A percentile compares a stretch with the other conserved stretches of the same genome.
These are phyloP conservation scores for Gopherus flavomarginatus DNA, from an alignment of 2,113 vertebrate genomes.

Conservation along the genomic window DNA sequence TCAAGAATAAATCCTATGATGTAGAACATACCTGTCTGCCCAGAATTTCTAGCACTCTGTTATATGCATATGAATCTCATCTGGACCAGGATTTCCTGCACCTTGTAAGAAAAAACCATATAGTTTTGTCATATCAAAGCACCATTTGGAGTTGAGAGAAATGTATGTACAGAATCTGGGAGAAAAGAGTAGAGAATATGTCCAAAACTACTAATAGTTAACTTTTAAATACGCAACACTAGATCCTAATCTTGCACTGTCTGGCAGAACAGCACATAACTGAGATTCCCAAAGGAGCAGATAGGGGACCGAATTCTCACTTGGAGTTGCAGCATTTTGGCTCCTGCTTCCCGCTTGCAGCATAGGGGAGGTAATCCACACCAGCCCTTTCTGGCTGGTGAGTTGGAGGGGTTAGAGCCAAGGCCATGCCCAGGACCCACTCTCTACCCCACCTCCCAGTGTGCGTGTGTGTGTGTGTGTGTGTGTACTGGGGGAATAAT, in stretches of 20 bases:
- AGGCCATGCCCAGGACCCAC: not conserved
- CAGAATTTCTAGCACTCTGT: not conserved
- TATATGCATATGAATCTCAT: not conserved
- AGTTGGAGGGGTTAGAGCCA: not conserved
- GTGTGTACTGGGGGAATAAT: no score
- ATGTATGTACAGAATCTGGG: not conserved
- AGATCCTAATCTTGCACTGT: not conserved
- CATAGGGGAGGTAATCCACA: not conserved
- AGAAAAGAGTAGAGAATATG: not conserved
- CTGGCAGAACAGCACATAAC: accelerated
- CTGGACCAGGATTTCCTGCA: not conserved
- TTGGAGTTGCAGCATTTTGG: not conserved
- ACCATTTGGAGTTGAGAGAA: not conserved
- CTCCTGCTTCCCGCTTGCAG: not conserved
- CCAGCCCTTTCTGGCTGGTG: not conserved
- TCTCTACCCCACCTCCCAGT: not conserved
- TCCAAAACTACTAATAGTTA: accelerated
- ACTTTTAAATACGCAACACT: accelerated
- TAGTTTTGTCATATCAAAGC: not conserved
- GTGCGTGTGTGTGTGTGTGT: not conserved
- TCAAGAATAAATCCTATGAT: not conserved
- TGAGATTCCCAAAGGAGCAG: not conserved
- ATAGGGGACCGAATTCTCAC: accelerated
- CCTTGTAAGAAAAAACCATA: not conserved
- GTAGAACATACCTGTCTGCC: not conserved